Base-by-base conservation (phyloP, 1,140 invertebrate genomes). In the Euglossa dilemma region DNA sequence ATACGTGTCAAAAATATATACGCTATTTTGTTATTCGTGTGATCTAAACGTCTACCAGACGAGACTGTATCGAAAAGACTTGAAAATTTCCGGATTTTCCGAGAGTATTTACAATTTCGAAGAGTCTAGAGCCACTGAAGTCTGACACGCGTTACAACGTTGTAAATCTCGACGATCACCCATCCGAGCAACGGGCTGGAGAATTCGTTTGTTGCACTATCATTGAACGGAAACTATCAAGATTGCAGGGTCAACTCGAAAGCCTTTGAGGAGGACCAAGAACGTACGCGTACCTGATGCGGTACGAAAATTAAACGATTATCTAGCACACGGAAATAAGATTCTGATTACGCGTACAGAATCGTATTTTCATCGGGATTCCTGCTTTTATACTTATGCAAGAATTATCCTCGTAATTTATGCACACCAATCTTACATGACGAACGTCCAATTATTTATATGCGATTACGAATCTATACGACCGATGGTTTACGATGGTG, bases 371-470 rank as follows among this genome's bases (percentile, higher is more conserved):
- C 14, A 6, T 28, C 36, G 6, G 36, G 43, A 23, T 67, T 69
- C 63, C 69, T 69, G 63, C 72, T 36, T 11, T 6, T 25, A 11
- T 76, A 76, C 50, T 59, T 76, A n/a, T 59, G 63, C 80, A 82
- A 82, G 63, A 76, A 52, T 16, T 64, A 45, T 11, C 3, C 6
- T 63, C 23, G n/a, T n/a, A 25, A 5, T 50, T 52, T 66, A 82
- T n/a, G 50, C 36, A 52, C 28, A 56, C 74, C 45, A 54, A 52
- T 36, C 25, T 67, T 23, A 67, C 25, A 75, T 52, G 56, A 57
- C 52, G 76, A 74, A 82, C 52, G 43, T 66, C 52, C 63, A 57
- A 82, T 80, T 59, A 56, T 43, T 36, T 59, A 64, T 67, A 76
- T 18, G 43, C 36, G n/a, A 45, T 75, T 47, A 66, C 43, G 80